These are phyloP conservation scores for Psilopsiagon aurifrons DNA, from an alignment of 2,113 vertebrate genomes.

Conservation along the genomic window DNA sequence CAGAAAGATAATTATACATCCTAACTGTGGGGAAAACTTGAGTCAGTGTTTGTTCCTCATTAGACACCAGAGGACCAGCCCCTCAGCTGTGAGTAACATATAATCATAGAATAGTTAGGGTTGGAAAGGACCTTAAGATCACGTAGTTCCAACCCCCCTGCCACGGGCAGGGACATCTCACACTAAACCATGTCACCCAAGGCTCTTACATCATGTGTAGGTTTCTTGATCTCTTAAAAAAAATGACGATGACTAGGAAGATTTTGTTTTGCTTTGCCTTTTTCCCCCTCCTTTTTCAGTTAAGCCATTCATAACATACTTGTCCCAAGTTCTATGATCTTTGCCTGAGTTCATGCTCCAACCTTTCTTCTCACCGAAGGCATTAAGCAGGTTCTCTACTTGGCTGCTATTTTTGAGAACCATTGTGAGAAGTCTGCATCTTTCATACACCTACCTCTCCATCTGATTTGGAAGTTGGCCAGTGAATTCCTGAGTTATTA, in stretches of 20 bases:
- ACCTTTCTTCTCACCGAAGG: not conserved
- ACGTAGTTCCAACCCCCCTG: too few relatives aligned
- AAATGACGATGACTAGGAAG: not conserved
- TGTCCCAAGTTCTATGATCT: not conserved
- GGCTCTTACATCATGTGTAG: not conserved
- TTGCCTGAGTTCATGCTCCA: not conserved
- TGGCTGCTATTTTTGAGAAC: not conserved
- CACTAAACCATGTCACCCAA: too few relatives aligned
- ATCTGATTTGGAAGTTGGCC: not conserved
- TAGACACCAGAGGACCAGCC: not conserved
- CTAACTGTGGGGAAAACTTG: not conserved
- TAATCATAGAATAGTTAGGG: too few relatives aligned
- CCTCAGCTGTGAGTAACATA: not conserved
- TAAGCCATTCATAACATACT: not conserved
- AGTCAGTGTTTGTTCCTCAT: not conserved
- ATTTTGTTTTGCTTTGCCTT: not conserved
- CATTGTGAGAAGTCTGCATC: not conserved
- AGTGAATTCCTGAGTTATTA: not conserved
- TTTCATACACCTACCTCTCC: not conserved
- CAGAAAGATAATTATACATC: not conserved
- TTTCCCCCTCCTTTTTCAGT: fast-evolving
- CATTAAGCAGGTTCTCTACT: not conserved
- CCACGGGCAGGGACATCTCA: too few relatives aligned
- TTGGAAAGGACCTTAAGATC: too few relatives aligned
- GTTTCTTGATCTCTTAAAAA: not conserved